Base-by-base conservation (phyloP, 2,113 vertebrate genomes). In the Thinocorus orbignyianus region DNA sequence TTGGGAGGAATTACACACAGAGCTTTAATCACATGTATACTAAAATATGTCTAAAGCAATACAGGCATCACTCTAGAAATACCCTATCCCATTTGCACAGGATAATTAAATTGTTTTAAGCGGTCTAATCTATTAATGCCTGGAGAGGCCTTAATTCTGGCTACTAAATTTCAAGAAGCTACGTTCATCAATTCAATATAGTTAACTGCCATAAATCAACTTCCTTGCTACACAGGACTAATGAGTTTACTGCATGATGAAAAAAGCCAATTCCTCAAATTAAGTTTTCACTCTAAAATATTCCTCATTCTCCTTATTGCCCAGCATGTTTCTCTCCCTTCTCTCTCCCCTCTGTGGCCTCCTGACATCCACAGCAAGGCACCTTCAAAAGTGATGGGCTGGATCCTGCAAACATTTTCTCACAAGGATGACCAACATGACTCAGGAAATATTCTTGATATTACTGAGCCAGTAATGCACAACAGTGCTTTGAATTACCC, bases 151-250 rank as follows among this genome's bases (percentile, higher is more conserved):
- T 93, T 95, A 78, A 95, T 92, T 95, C 74, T 88, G 88, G 90
- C 41, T n/a, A 94, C 96, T 84, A 88, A 86, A 93, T 86, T 91
- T 92, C 65, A 92, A 92, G 92, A 92, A 91, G 90, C 69, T 90
- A 61, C 4, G 3, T 86, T 93, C 20, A 15, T 93, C 93, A 92
- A 71, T 81, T 94, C 93, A 76, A 84, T 93, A 92, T 19, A 74
- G 65, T 86, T 89, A 93, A 91, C 49, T 76, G 93, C 46, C 83
- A 93, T 93, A 92, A 89, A 94, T 93, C 93, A 96, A 48, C 86
- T 61, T 84, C 72, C 61, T 64, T 4, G 3, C 72, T 60, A 30
- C 69, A 82, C 35, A 71, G 57, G 64, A 89, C 80, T 93, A 81
- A 95, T 79, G 80, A 94, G 83, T 94, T 94, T 78, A 86, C 77